Conservation (phyloP, 2,797 vertebrate genomes). For the Acrossocheilus fasciatus region DNA sequence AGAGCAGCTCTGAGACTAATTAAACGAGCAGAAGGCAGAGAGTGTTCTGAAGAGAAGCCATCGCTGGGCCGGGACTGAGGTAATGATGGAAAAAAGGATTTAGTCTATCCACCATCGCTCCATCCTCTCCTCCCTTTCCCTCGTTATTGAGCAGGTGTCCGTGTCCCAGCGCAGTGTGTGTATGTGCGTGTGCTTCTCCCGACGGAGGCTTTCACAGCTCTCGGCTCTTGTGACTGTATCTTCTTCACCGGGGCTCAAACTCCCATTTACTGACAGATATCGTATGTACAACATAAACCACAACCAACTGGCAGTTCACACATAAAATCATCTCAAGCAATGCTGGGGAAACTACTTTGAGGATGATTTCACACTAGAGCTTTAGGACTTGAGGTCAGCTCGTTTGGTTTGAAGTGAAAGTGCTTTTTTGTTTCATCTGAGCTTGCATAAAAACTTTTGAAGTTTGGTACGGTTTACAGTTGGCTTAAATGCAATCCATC, state of each 20-base stretch:
- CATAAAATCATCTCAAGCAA: neutral
- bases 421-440: neutral
- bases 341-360: slow-evolving; percentile 13
- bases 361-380: neutral
- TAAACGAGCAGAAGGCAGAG: slow-evolving; percentile 77
- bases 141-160: slow-evolving; percentile 49
- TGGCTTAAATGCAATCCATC: neutral
- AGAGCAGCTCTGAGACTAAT: slow-evolving; percentile 83
- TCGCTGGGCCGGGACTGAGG: slow-evolving; percentile 72
- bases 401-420: neutral
- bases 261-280: slow-evolving; percentile 43
- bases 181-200: slow-evolving; percentile 48
- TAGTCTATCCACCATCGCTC: slow-evolving; percentile 65
- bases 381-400: slow-evolving; percentile 1
- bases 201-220: slow-evolving; percentile 44
- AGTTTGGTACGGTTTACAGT: neutral
- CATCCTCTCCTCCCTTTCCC: slow-evolving; percentile 45
- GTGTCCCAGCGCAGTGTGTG: slow-evolving; percentile 41
- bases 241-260: slow-evolving; percentile 36
- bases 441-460: slow-evolving; percentile 7
- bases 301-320: slow-evolving; percentile 15
- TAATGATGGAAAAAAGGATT: slow-evolving; percentile 86
- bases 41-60: slow-evolving; percentile 59
- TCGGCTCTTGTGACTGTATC: slow-evolving; percentile 37
- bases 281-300: slow-evolving; percentile 37